Conservation (phyloP, 2,113 vertebrate species). For the Clinocottus analis region DNA sequence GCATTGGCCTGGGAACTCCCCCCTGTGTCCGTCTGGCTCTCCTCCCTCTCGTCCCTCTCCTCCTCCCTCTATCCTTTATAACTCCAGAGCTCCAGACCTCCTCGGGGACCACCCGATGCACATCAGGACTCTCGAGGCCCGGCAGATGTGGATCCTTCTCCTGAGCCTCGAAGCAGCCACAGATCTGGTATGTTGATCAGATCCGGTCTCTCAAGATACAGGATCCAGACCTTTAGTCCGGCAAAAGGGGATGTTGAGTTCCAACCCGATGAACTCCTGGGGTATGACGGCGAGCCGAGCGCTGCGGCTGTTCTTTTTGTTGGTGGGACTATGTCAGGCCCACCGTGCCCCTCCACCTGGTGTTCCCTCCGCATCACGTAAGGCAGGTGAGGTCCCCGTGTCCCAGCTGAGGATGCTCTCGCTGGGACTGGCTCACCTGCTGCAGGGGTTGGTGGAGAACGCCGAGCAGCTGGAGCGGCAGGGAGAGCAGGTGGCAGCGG, state of each 20-base stretch:
- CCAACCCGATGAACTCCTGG: not conserved
- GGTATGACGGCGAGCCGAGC: slow-evolving; percentile 26
- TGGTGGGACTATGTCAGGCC: slow-evolving; percentile 39
- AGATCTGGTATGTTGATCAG: slow-evolving; percentile 1
- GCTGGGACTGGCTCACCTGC: slow-evolving; percentile 54
- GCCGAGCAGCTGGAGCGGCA: slow-evolving; percentile 31
- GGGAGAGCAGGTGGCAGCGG: slow-evolving; percentile 16
- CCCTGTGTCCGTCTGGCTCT: slow-evolving; percentile 23
- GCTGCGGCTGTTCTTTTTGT: slow-evolving; percentile 43
- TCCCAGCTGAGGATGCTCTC: slow-evolving; percentile 59
- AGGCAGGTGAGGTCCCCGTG: slow-evolving; percentile 35
- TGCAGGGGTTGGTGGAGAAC: slow-evolving; percentile 51
- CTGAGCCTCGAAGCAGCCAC: not conserved
- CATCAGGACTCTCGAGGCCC: slow-evolving; percentile 6
- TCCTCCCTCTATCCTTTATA: slow-evolving; percentile 32
- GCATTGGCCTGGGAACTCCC: slow-evolving; percentile 41
- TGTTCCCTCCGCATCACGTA: not conserved
- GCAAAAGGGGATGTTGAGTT: not conserved
- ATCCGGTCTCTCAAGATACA: slow-evolving; percentile 9
- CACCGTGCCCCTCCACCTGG: not conserved
- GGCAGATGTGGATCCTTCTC: not conserved
- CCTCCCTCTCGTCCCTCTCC: slow-evolving; percentile 40
- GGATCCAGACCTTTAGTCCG: slow-evolving; percentile 1
- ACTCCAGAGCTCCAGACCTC: slow-evolving; percentile 18
- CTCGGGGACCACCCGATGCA: slow-evolving; percentile 10